Evolutionary conservation across 2,113 vertebrate species (phyloP), one percentile per base, ranked within the genome.

Genomic region (Thunnus maccoyii): DNA sequence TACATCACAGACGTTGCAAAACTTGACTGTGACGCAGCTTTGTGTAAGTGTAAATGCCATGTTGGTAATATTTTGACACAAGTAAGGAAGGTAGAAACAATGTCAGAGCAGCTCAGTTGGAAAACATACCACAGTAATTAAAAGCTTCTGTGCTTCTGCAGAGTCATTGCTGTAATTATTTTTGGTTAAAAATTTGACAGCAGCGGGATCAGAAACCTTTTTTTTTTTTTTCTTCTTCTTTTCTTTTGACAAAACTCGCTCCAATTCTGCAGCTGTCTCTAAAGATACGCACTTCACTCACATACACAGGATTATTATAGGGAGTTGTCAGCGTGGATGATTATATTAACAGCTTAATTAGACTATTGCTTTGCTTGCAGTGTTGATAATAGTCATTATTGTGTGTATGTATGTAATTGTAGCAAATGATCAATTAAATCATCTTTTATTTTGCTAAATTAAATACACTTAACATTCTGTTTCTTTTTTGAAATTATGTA

Each of bases 281-380:
- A 57, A 71, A 84, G 72, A 83, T 86, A 63, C 17, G 3, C 62
- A 82, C 44, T 87, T 89, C 71, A 76, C 52, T 87, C 76, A 78
- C 67, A 76, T 64, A 13, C 81, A 60, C 62, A 51, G 83, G 72
- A 78, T 90, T 85, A 91, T 92, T 80, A 86, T 11, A 72, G 65
- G 76, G 61, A 75, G 88, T 77, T 72, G 84, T 88, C 75, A 85
- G 77, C 41, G 5, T 71, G 74, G 76, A 86, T 81, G 86, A 90
- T 91, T 91, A 85, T 64, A 65, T 81, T 77, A 87, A 76, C 78
- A 78, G 62, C 78, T 87, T 87, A 86, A 91, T 90, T 88, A 88
- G 72, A 82, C 76, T 57, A 50, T 75, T 83, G 80, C 88, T 82
- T 86, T 73, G 57, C 75, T 75, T 82, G 72, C 61, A 54, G 71